Base-by-base conservation (phyloP, 1,140 invertebrate species). In the Heliothis subflexa region DNA sequence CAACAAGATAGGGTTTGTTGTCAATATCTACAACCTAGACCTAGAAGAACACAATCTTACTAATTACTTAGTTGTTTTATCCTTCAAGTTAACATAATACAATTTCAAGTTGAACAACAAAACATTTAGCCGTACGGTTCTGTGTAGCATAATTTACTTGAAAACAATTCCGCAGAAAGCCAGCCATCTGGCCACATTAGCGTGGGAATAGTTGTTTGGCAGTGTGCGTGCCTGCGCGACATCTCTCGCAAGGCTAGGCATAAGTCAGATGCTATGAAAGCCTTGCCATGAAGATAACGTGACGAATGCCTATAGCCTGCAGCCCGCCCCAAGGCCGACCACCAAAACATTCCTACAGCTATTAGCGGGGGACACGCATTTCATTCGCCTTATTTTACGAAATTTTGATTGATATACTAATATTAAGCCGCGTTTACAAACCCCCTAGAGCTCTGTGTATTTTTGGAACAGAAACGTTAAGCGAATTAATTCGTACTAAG, bases 161-260 rank as follows among this genome's bases (percentile, higher is more conserved):
- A 3, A 47, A 57, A 49, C 55, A 61, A 59, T 61, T 33, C 71
- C 9, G 13, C 71, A 49, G 40, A 74, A 74, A 49, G 54, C 55
- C 18, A 55, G 55, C 5, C 40, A 25, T 59, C 33, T 74, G 45
- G 55, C 18, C 55, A 74, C 71, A 74, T 74, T 59, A 74, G 57
- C 40, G 13, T 13, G 40, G 70, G 84, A 82, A 86, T 86, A 86
- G 80, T 82, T 79, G 79, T 81, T 82, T 57, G 45, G 25, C 54
- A 66, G 45, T 77, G 80, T 85, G 84, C 86, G 86, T 88, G 86
- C 50, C 81, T 74, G 64, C 79, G 72, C 77, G 83, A 86, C 85
- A 88, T 86, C 85, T 81, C 70, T 21, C 72, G 21, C 77, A 71
- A 73, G 62, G 21, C 62, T 79, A 47, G 33, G 70, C 71, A 80